phyloP scores from a whole-genome alignment of 1,140 invertebrate species.

The Planococcus citri region DNA sequence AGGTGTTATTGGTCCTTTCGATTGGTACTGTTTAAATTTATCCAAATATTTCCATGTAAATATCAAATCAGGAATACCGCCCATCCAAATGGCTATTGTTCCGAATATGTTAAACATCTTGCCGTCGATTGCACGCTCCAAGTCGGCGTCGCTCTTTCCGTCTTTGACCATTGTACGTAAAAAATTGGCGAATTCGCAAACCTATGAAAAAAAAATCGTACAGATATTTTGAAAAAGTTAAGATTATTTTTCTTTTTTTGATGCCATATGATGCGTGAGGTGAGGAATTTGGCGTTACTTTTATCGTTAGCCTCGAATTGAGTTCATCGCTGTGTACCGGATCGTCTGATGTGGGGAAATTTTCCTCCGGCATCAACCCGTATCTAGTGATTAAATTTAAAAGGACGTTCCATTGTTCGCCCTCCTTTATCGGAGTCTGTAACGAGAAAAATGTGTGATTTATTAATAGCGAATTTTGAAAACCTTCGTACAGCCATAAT shows the following conservation, averaged over 20 bases:
- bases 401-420: slow-evolving; percentile 87
- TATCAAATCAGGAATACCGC: slow-evolving; percentile 63
- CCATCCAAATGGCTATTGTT: slow-evolving; percentile 67
- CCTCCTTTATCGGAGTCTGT: slow-evolving; percentile 64
- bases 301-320: slow-evolving; percentile 65
- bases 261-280: too few relatives aligned
- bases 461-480: not conserved
- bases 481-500: too few relatives aligned
- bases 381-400: slow-evolving; percentile 74
- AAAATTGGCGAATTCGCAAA: slow-evolving; percentile 66
- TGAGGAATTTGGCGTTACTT: slow-evolving; percentile 40
- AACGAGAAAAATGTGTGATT: slow-evolving; percentile 29
- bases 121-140: slow-evolving; percentile 44
- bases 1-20: slow-evolving; percentile 61
- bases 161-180: slow-evolving; percentile 47
- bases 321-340: slow-evolving; percentile 56
- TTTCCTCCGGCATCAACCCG: slow-evolving; percentile 77
- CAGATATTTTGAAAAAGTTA: not conserved
- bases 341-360: slow-evolving; percentile 67
- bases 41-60: slow-evolving; percentile 82
- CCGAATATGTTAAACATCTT: slow-evolving; percentile 67
- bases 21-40: slow-evolving; percentile 64
- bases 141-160: slow-evolving; percentile 42
- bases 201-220: slow-evolving; percentile 35
- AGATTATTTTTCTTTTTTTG: too few relatives aligned